Evolutionary conservation across 2,797 vertebrate genomes (phyloP).

Genomic region (Eptatretus atami): DNA sequence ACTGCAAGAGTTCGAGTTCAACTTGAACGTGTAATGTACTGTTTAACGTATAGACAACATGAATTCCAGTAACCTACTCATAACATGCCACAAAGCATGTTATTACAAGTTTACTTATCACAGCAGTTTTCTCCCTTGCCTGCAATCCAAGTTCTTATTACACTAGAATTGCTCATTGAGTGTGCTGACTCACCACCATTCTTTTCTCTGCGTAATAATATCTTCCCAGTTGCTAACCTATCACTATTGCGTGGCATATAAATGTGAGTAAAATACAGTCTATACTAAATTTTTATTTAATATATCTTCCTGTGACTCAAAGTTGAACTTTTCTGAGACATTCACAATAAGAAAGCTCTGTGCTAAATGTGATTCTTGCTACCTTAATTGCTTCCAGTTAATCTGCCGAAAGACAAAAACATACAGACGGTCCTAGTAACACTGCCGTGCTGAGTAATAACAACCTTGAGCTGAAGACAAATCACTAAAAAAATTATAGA

Average conservation of each 20-base stretch:
- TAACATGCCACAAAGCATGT: background rate
- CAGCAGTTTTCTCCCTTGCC: background rate
- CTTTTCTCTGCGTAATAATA: background rate
- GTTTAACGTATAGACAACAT: constrained; percentile 4
- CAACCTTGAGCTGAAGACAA: no score
- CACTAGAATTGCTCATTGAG: background rate
- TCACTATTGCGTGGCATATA: background rate
- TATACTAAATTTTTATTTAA: background rate
- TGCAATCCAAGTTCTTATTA: background rate
- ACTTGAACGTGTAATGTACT: background rate
- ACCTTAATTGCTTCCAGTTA: no score
- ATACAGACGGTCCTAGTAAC: no score
- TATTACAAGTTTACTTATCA: background rate
- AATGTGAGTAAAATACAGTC: background rate
- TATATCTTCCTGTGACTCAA: no score
- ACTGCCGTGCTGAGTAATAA: no score
- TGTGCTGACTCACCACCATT: background rate
- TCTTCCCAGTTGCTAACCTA: background rate
- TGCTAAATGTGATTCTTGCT: no score
- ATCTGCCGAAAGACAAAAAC: no score
- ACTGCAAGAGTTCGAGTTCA: background rate
- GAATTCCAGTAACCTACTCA: background rate
- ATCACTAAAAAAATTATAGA: no score
- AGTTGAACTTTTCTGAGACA: no score
- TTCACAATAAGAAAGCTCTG: no score